Conservation (phyloP, 2,888 invertebrate species). For the Acrocyrtus sp. region DNA sequence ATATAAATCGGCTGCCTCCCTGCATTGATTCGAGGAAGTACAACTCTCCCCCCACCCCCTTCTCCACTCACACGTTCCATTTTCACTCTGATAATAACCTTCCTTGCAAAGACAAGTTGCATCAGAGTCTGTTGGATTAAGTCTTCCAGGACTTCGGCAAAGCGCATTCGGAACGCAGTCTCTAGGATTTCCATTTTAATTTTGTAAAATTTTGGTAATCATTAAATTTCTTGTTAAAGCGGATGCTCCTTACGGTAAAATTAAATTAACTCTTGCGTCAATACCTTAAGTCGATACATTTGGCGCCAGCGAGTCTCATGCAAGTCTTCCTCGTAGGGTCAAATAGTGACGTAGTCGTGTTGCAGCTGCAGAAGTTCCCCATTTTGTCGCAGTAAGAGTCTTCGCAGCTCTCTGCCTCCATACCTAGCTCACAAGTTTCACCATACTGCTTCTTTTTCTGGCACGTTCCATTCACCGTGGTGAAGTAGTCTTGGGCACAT, state of each 20-base stretch:
- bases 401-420: constrained; percentile 1
- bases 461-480: constrained; percentile 9
- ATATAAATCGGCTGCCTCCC: constrained; percentile 27
- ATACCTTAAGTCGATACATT: constrained; percentile 26
- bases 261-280: too few species aligned
- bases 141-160: constrained; percentile 13
- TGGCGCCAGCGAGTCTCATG: constrained; percentile 19
- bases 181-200: too few species aligned
- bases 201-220: too few species aligned
- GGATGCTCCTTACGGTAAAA: too few species aligned
- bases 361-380: constrained; percentile 20
- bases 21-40: constrained; percentile 11
- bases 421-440: constrained; percentile 12
- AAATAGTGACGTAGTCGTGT: constrained; percentile 19
- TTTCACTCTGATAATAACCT: constrained; percentile 11
- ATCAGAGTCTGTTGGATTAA: constrained; percentile 19
- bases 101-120: constrained; percentile 34
- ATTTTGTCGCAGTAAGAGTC: constrained; percentile 25
- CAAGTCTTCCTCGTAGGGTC: constrained; percentile 15
- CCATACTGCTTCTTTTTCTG: constrained; percentile 8
- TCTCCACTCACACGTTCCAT: constrained; percentile 35
- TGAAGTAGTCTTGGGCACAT: constrained; percentile 22
- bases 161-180: constrained; percentile 20
- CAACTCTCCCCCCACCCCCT: constrained; percentile 6
- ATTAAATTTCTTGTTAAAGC: too few species aligned